A percentile compares a stretch with the other conserved stretches of the same genome.
Evolutionary conservation across 2,888 invertebrate species (phyloP).

Genomic region (Nipponacmea schrenckii): DNA sequence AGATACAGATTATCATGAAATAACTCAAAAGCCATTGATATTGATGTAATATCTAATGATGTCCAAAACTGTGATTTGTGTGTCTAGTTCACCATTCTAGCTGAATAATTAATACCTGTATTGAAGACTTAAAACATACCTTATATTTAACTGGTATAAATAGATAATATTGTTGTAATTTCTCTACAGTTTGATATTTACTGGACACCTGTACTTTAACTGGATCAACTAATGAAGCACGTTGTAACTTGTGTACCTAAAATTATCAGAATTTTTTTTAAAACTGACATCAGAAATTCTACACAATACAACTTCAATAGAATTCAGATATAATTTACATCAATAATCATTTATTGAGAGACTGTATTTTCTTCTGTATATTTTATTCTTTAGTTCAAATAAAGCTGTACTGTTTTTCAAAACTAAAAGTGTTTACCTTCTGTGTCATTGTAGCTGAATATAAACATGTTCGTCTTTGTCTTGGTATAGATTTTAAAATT

Average conservation of each 20-base stretch:
- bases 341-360: no score
- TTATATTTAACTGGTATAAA: conserved; percentile 97
- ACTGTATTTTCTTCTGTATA: no score
- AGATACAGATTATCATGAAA: conserved; percentile 4
- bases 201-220: conserved; percentile 94
- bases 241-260: conserved; percentile 87
- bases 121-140: conserved; percentile 69
- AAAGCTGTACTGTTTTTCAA: background rate
- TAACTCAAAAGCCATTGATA: background rate
- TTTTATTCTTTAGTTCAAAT: no score
- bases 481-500: conserved; percentile 89
- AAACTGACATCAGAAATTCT: background rate
- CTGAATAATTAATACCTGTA: no score
- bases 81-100: no score
- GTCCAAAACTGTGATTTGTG: background rate
- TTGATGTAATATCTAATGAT: background rate
- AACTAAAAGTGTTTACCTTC: conserved; percentile 60
- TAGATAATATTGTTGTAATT: conserved; percentile 91
- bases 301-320: background rate
- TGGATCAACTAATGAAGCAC: conserved; percentile 93
- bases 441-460: conserved; percentile 99
- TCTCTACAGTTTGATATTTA: conserved; percentile 98
- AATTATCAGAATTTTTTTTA: conserved; percentile 10
- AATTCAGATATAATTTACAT: background rate
- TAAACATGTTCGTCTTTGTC: conserved; percentile 89